Percentiles rank a stretch among this genome's conserved stretches.
These are phyloP conservation scores for Muscicapa striata DNA, from an alignment of 2,797 vertebrate species.

Conservation along the genomic window DNA sequence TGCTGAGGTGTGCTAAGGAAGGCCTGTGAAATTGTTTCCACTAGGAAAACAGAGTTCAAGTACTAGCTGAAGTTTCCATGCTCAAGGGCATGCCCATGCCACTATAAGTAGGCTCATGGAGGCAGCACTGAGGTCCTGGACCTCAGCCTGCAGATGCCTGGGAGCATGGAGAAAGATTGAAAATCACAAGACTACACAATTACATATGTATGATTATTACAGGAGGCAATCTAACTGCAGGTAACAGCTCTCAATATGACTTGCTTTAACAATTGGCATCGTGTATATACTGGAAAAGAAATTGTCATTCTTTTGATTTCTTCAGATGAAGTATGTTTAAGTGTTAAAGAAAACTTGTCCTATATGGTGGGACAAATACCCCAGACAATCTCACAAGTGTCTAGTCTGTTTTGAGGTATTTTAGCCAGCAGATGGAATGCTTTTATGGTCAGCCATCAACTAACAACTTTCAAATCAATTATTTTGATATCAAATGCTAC, in stretches of 20 bases:
- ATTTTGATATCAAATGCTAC: slow-evolving; percentile 42
- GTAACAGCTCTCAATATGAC: not conserved
- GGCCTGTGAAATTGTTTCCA: not conserved
- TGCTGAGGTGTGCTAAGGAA: not conserved
- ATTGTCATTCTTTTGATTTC: not conserved
- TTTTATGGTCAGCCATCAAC: slow-evolving; percentile 12
- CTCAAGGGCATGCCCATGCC: not conserved
- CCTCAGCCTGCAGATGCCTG: not conserved
- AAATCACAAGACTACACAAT: not conserved
- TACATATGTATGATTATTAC: not conserved
- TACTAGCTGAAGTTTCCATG: not conserved
- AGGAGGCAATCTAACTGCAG: not conserved
- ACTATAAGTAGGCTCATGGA: not conserved
- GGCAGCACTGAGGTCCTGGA: not conserved
- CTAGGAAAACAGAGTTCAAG: not conserved
- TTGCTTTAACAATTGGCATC: not conserved
- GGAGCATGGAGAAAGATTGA: not conserved
- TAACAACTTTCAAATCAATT: slow-evolving; percentile 52
- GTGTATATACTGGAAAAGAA: not conserved
- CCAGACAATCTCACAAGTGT: not conserved
- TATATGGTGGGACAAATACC: not conserved
- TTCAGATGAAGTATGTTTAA: not conserved
- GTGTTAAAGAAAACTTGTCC: not conserved
- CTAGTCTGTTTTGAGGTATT: not conserved
- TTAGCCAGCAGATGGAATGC: not conserved